Conservation (phyloP, 37 sponge, comb jelly and placozoan species). For the Aplysina aerophoba region DNA sequence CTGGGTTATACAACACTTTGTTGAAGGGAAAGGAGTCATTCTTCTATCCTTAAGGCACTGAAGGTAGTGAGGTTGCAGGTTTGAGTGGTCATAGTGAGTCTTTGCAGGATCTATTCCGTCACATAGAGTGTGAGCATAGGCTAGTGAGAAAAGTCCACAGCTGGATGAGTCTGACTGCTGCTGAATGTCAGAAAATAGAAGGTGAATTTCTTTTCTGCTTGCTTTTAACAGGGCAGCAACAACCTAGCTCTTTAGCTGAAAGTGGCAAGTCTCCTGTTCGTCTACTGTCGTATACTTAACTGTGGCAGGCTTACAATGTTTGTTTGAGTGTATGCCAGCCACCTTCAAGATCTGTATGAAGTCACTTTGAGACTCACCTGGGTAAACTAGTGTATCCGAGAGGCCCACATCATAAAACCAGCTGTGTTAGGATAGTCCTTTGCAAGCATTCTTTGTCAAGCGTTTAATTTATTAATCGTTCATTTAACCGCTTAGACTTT, state of each 20-base stretch:
- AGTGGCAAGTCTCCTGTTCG: not conserved
- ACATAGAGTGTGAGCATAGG: constrained; percentile 14
- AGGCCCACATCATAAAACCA: no score
- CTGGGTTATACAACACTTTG: constrained; percentile 5
- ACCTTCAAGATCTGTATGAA: no score
- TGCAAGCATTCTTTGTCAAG: no score
- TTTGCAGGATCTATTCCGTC: constrained; percentile 23
- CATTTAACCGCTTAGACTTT: no score
- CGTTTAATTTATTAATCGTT: no score
- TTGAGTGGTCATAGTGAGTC: no score
- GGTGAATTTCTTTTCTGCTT: not conserved
- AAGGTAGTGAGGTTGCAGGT: no score
- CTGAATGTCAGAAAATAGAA: constrained; percentile 23
- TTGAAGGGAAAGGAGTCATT: constrained; percentile 15
- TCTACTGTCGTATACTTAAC: constrained; percentile 14
- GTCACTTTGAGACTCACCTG: no score
- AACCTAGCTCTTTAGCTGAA: not conserved
- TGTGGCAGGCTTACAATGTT: not conserved
- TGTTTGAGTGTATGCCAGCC: no score
- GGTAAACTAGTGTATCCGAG: no score
- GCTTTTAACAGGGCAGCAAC: not conserved
- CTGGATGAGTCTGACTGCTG: constrained; percentile 26
- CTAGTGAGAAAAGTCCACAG: constrained; percentile 31
- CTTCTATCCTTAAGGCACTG: not conserved
- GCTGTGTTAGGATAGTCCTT: no score